Base-by-base conservation (phyloP, 1,140 invertebrate genomes). In the Bombus consobrinus region DNA sequence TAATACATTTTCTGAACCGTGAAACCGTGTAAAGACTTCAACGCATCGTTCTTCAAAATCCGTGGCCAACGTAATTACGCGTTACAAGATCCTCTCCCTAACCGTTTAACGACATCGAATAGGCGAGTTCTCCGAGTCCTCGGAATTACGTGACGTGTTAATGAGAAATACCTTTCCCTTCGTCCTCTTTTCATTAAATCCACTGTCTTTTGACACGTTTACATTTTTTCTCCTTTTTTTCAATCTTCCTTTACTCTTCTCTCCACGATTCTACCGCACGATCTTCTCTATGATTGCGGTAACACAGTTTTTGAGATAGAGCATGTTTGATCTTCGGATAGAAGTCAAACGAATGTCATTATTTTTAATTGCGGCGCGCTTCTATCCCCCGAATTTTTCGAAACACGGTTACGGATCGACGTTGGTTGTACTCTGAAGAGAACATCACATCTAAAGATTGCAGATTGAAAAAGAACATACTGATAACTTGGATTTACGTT, bases 291-390 rank as follows among this genome's bases (percentile, higher is more conserved):
- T 47, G 69, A 73, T 39, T n/a, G 32, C 77, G 69, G 41, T 75
- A 78, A 74, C 62, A 69, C 57, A 43, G 62, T 73, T 86, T 86
- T 80, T 25, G 32, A 66, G 32, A 12, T n/a, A 4, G 18, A 10
- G 15, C 15, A 66, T 59, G 69, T 80, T 87, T 87, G 73, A 87
- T 87, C 75, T 84, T 74, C 25, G 83, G 41, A 84, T 47, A 62
- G 83, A 71, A 74, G 37, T 34, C 68, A 74, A 79, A 81, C 84
- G 88, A 88, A 81, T 88, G 73, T 90, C 88, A 90, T 90, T 90
- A 88, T 83, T 84, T 86, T 88, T 81, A 87, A 89, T 87, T 89
- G 86, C 86, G 43, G 71, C 77, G 62, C 71, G 43, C 22, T 2
- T 43, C 25, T 57, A n/a, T 28, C 8, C 28, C 53, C 8, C 53